Base-by-base conservation (phyloP, 2,113 vertebrate species). In the Coturnix japonica region DNA sequence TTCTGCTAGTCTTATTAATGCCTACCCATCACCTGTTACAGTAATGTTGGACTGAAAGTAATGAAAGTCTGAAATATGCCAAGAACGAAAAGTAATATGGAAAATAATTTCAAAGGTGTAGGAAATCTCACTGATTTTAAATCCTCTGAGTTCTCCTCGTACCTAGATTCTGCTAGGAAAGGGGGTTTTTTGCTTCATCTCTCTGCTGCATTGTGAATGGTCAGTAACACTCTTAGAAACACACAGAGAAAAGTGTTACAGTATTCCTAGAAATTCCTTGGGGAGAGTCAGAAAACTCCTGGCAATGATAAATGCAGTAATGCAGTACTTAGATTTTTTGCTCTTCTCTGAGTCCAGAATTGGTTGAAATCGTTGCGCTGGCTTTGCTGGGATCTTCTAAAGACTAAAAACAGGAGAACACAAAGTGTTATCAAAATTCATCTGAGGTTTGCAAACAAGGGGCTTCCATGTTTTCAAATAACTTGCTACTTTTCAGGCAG, bases 401-500 rank as follows among this genome's bases (percentile, higher is more conserved):
- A 90, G 25, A 57, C 53, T 66, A 41, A 66, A 90, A 90, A 41
- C 47, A 84, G 4, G 14, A 89, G 22, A 87, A 89, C 4, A 39
- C 25, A 9, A 75, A 77, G 60, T 1, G 2, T 31, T 64, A 89
- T n/a, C 31, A 39, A 82, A 89, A 66, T 74, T 80, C 63, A n/a
- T 35, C 8, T 37, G 37, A 85, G 20, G n/a, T 79, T 76, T 59
- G 74, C n/a, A 87, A 91, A 88, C 47, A 89, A 39, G 43, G 33
- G 39, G 33, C 89, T 85, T 80, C 51, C 77, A 39, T 56, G 60
- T 77, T 92, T 81, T 57, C 73, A 95, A 92, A 87, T 57, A 66
- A 87, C 35, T 89, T 66, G 56, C 26, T 80, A 7, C 75, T 87
- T 91, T 65, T 76, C 66, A n/a, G 69, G 60, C 66, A 83, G n/a